These are phyloP conservation scores for Scaptodrosophila latifasciaeformis DNA, from an alignment of 2,888 invertebrate species.

Conservation along the genomic window DNA sequence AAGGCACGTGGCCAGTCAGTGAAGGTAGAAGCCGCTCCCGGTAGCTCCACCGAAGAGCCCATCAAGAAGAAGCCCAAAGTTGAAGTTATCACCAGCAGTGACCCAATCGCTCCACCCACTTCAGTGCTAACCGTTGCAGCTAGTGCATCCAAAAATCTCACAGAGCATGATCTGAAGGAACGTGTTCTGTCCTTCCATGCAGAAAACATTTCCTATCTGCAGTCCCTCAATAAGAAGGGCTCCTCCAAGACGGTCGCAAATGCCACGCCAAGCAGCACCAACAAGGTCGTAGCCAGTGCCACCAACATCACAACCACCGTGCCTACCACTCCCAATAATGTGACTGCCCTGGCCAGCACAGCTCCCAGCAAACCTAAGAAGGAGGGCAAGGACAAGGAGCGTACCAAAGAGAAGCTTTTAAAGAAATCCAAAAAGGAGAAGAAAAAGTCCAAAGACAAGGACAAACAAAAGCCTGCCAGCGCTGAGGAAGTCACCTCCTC, in stretches of 20 bases:
- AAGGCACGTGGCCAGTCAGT: constrained; percentile 23
- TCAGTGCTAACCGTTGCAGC: constrained; percentile 4
- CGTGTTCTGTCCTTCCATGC: constrained; percentile 80
- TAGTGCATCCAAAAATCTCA: constrained; percentile 53
- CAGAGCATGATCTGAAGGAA: constrained; percentile 79
- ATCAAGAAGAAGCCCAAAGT: constrained; percentile 55
- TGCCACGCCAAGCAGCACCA: not conserved
- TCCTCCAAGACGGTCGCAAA: constrained; percentile 10
- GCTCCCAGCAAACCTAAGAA: constrained; percentile 19
- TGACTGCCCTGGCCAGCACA: not conserved
- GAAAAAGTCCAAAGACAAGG: constrained; percentile 53
- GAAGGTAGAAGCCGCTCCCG: constrained; percentile 26
- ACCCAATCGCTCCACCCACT: constrained; percentile 2
- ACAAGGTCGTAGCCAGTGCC: not conserved
- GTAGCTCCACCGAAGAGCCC: constrained; percentile 47
- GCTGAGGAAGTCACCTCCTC: constrained; percentile 19
- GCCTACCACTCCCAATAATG: too few relatives aligned
- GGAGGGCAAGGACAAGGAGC: constrained; percentile 43
- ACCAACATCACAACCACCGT: constrained; percentile 13
- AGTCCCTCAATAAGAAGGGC: constrained; percentile 78
- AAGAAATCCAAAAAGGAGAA: constrained; percentile 55
- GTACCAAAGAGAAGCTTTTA: constrained; percentile 44
- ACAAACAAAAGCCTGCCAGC: constrained; percentile 35
- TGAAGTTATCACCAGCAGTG: too few relatives aligned
- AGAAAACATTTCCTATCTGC: constrained; percentile 79